Evolutionary conservation across 2,113 vertebrate genomes (phyloP).

Genomic region (Takifugu flavidus): DNA sequence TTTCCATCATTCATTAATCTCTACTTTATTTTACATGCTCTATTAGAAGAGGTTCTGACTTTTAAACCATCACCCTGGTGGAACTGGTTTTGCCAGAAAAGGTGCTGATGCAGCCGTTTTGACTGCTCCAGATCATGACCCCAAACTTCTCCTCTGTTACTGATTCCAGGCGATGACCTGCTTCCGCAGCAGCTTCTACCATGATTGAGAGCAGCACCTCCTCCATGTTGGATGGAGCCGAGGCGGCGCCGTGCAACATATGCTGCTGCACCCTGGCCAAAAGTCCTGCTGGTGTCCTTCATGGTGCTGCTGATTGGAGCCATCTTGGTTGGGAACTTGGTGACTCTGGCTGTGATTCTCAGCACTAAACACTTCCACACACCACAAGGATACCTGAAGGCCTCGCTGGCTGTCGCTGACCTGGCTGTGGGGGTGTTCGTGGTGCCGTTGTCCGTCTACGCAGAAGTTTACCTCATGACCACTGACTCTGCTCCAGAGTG

Average conservation of each 20-base stretch:
- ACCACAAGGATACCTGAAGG: constrained; percentile 79
- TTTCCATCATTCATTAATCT: no score
- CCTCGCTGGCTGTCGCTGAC: constrained; percentile 76
- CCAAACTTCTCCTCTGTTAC: neutral
- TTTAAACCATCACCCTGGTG: no score
- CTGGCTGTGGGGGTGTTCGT: constrained; percentile 75
- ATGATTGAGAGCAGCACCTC: constrained; percentile 38
- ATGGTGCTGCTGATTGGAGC: constrained; percentile 72
- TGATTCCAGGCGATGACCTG: constrained; percentile 39
- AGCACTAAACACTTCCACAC: constrained; percentile 75
- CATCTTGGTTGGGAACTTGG: constrained; percentile 72
- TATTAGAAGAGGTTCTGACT: no score
- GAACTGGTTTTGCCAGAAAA: no score
- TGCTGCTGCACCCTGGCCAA: constrained; percentile 73
- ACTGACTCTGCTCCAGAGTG: constrained; percentile 58
- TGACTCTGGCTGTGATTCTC: constrained; percentile 75
- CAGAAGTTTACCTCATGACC: constrained; percentile 70
- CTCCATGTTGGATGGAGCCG: constrained; percentile 51
- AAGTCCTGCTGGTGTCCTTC: constrained; percentile 71
- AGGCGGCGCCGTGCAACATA: constrained; percentile 62
- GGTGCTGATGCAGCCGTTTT: no score
- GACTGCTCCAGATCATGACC: neutral
- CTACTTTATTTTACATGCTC: no score
- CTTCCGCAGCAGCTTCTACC: neutral
- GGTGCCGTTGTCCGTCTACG: constrained; percentile 76